A percentile compares a stretch with the other conserved stretches of the same genome.
These are phyloP conservation scores for Sebastes oblongus DNA, from an alignment of 2,797 vertebrate genomes.

Conservation along the genomic window DNA sequence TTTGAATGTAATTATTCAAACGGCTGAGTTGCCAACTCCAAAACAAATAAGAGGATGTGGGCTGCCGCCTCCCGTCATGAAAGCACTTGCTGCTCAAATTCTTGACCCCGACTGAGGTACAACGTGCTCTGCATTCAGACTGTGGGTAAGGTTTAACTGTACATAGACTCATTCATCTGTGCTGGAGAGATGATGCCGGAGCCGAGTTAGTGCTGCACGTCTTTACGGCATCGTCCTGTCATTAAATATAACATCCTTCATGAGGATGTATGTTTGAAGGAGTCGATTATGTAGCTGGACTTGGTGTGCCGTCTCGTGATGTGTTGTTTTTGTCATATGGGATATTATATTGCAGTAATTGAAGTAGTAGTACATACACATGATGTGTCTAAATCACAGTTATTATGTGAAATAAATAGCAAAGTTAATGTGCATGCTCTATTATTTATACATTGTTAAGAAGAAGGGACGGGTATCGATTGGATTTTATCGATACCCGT, in stretches of 20 bases:
- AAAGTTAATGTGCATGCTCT: background rate
- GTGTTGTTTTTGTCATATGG: slow-evolving; percentile 10
- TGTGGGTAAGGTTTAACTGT: background rate
- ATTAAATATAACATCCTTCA: slow-evolving; percentile 12
- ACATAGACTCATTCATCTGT: background rate
- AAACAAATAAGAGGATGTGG: slow-evolving; percentile 73
- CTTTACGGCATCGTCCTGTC: background rate
- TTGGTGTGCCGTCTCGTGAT: background rate
- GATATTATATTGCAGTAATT: background rate
- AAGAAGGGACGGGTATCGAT: too few relatives aligned
- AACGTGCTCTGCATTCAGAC: slow-evolving; percentile 8
- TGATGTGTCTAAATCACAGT: background rate
- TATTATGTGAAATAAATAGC: background rate
- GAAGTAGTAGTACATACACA: background rate
- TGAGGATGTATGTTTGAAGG: slow-evolving; percentile 6
- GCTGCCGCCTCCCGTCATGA: slow-evolving; percentile 54
- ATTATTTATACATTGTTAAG: slow-evolving; percentile 2
- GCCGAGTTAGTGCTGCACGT: background rate
- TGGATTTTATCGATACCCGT: too few relatives aligned
- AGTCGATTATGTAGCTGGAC: background rate
- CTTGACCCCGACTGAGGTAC: slow-evolving; percentile 51
- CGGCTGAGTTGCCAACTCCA: slow-evolving; percentile 46
- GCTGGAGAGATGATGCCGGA: background rate
- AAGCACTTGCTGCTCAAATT: slow-evolving; percentile 59
- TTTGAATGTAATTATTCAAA: slow-evolving; percentile 49